A percentile compares a stretch with the other conserved stretches of the same genome.
Conservation (phyloP, 2,113 vertebrate species). For the Poecilia latipinna region DNA sequence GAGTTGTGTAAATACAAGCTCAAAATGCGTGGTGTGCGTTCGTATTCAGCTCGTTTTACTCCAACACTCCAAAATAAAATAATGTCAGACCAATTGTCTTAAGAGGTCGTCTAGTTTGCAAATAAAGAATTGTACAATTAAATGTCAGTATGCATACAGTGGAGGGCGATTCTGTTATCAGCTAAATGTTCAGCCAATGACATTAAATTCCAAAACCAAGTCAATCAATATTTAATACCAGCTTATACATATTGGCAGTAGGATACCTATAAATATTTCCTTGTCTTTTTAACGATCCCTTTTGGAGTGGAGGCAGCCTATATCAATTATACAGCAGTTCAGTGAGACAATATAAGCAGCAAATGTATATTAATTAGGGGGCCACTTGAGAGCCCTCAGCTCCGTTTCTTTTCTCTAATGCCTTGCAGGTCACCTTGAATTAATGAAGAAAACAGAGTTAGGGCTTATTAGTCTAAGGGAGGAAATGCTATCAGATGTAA, state of each 20-base stretch:
- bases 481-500: constrained; percentile 18
- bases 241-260: neutral
- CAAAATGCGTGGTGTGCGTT: no score
- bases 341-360: constrained; percentile 34
- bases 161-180: neutral
- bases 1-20: no score
- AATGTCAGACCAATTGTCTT: no score
- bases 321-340: constrained; percentile 31
- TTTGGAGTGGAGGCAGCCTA: constrained; percentile 26
- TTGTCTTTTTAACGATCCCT: constrained; percentile 3
- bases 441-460: constrained; percentile 54
- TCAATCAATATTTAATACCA: constrained; percentile 4
- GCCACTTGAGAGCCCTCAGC: constrained; percentile 34
- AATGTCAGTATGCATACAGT: no score
- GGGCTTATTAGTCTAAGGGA: constrained; percentile 34
- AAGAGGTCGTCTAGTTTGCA: no score
- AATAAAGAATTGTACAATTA: no score
- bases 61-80: no score
- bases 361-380: constrained; percentile 54
- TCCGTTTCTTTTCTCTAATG: constrained; percentile 34
- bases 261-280: constrained; percentile 20
- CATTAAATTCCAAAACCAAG: constrained; percentile 22
- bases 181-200: constrained; percentile 12
- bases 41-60: no score
- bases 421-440: constrained; percentile 62